These are phyloP conservation scores for Agrochola litura DNA, from an alignment of 2,888 invertebrate species.

Conservation along the genomic window DNA sequence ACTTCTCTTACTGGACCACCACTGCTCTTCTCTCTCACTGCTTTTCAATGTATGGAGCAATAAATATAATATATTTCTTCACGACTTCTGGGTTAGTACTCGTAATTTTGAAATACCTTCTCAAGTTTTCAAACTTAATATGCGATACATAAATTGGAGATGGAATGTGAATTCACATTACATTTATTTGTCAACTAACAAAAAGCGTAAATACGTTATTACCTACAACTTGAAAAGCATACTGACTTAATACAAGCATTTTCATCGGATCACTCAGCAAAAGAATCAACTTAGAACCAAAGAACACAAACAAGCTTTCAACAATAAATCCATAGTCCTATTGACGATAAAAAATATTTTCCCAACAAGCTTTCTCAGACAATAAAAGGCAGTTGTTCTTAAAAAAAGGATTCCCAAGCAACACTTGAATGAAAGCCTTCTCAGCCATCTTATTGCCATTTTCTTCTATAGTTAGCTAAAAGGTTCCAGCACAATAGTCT, in stretches of 20 bases:
- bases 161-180: neutral
- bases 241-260: neutral
- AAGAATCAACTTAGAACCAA: neutral
- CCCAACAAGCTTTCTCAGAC: constrained; percentile 19
- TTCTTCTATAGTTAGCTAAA: constrained; percentile 65
- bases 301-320: constrained; percentile 6
- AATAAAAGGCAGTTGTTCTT: constrained; percentile 30
- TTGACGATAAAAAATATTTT: constrained; percentile 37
- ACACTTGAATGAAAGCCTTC: constrained; percentile 44
- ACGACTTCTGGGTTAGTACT: neutral
- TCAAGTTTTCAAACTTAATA: neutral
- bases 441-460: constrained; percentile 59
- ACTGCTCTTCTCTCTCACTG: too few species aligned
- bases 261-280: neutral
- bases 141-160: neutral
- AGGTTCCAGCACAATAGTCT: constrained; percentile 64
- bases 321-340: constrained; percentile 24
- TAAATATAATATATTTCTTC: neutral
- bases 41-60: neutral
- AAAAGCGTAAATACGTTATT: neutral
- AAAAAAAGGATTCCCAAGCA: constrained; percentile 33
- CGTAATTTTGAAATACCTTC: neutral
- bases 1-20: too few species aligned
- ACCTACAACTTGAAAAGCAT: neutral
- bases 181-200: neutral